A percentile compares a stretch with the other conserved stretches of the same genome.
These are phyloP conservation scores for Chrysopa pallens DNA, from an alignment of 1,140 invertebrate species.

Conservation along the genomic window DNA sequence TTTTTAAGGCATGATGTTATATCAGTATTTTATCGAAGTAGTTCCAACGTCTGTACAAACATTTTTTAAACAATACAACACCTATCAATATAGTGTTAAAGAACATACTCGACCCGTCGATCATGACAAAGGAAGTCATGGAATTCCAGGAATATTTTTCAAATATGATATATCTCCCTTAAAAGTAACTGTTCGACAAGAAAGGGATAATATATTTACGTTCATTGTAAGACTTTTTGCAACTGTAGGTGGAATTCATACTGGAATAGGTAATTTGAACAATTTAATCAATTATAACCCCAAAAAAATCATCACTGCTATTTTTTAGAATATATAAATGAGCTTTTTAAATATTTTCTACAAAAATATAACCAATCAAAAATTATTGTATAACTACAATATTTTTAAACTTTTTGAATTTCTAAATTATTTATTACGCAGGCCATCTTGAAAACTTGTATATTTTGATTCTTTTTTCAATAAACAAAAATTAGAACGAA, in stretches of 20 bases:
- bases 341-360: no score
- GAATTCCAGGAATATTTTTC: constrained; percentile 83
- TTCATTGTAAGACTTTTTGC: constrained; percentile 77
- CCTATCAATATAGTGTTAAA: constrained; percentile 88
- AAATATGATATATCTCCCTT: constrained; percentile 86
- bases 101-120: constrained; percentile 62
- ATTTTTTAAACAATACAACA: constrained; percentile 44
- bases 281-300: no score
- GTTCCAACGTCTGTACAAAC: constrained; percentile 83
- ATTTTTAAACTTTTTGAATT: no score
- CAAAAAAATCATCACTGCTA: no score
- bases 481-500: no score
- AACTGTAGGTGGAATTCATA: constrained; percentile 78
- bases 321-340: no score
- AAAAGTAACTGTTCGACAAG: constrained; percentile 69
- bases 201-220: constrained; percentile 56
- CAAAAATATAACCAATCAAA: no score
- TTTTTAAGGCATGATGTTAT: constrained; percentile 54
- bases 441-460: no score
- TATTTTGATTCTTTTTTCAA: no score
- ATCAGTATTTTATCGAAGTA: constrained; percentile 91
- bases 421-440: no score
- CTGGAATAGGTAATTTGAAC: constrained; percentile 54
- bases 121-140: constrained; percentile 64
- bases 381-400: no score